Conservation (phyloP, 2,113 vertebrate genomes). For the Callorhinus ursinus region DNA sequence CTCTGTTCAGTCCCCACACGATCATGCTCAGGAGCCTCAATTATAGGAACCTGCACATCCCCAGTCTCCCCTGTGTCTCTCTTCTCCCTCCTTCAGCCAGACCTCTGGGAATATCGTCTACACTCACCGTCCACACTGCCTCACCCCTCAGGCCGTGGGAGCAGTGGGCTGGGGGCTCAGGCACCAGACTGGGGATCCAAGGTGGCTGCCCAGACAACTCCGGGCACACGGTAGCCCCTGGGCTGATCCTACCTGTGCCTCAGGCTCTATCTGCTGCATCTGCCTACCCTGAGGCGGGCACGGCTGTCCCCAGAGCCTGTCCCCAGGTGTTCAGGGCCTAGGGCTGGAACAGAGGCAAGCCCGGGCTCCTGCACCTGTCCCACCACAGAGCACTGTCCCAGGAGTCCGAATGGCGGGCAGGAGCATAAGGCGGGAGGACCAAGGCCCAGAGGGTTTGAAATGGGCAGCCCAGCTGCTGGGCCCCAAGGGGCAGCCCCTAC, state of each 20-base stretch:
- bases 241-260: no score
- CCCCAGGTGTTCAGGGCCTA: not conserved
- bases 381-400: not conserved
- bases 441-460: not conserved
- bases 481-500: not conserved
- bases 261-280: not conserved
- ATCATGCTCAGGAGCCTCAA: not conserved
- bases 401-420: fast-evolving
- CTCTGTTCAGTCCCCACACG: not conserved
- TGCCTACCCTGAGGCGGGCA: fast-evolving
- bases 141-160: fast-evolving
- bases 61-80: fast-evolving
- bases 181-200: no score
- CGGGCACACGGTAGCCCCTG: fast-evolving
- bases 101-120: fast-evolving
- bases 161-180: not conserved
- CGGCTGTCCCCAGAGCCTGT: not conserved
- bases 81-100: no score
- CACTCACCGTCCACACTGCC: fast-evolving
- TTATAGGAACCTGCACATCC: not conserved
- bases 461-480: no score
- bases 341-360: not conserved
- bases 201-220: fast-evolving
- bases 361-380: no score
- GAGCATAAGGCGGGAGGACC: fast-evolving